phyloP scores from a whole-genome alignment of 2,888 invertebrate species.

The Chaetoderma sp. region DNA sequence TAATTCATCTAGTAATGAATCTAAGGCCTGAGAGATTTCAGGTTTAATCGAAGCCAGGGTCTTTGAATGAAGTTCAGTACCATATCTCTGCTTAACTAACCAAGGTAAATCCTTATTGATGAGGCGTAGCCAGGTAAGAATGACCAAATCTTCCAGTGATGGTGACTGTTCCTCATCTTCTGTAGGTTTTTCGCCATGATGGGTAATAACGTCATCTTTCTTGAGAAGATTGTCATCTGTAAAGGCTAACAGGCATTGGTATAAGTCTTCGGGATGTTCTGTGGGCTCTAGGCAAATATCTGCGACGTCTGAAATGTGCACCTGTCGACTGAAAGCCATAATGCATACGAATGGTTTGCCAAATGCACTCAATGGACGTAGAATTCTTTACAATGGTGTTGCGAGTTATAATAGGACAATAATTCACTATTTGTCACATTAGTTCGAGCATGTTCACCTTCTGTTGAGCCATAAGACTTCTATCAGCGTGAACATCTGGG shows the following conservation, averaged over 20 bases:
- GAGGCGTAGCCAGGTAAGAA: slow-evolving; percentile 18
- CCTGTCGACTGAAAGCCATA: slow-evolving; percentile 46
- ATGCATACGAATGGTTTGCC: slow-evolving; percentile 39
- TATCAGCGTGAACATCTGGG: neutral
- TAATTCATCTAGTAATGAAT: slow-evolving; percentile 20
- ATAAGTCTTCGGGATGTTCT: slow-evolving; percentile 40
- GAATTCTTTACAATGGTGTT: slow-evolving; percentile 35
- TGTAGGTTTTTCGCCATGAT: slow-evolving; percentile 25
- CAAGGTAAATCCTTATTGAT: slow-evolving; percentile 13
- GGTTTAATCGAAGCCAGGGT: slow-evolving; percentile 10
- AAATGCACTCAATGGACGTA: slow-evolving; percentile 31
- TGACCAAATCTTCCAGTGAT: slow-evolving; percentile 20
- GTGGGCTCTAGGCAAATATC: slow-evolving; percentile 28
- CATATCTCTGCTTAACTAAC: slow-evolving; percentile 8
- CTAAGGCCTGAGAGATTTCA: slow-evolving; percentile 4
- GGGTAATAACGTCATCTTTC: slow-evolving; percentile 24
- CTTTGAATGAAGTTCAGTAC: neutral
- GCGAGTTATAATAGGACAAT: slow-evolving; percentile 28
- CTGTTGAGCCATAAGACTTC: neutral
- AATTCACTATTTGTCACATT: neutral
- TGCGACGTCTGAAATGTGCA: slow-evolving; percentile 35
- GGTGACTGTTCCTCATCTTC: slow-evolving; percentile 28
- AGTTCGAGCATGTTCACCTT: slow-evolving; percentile 8
- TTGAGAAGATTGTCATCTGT: slow-evolving; percentile 35
- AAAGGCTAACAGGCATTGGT: slow-evolving; percentile 36